Evolutionary conservation across 2,888 invertebrate species (phyloP), one percentile per base, ranked within the genome.

Genomic region (Ochropacha duplaris): DNA sequence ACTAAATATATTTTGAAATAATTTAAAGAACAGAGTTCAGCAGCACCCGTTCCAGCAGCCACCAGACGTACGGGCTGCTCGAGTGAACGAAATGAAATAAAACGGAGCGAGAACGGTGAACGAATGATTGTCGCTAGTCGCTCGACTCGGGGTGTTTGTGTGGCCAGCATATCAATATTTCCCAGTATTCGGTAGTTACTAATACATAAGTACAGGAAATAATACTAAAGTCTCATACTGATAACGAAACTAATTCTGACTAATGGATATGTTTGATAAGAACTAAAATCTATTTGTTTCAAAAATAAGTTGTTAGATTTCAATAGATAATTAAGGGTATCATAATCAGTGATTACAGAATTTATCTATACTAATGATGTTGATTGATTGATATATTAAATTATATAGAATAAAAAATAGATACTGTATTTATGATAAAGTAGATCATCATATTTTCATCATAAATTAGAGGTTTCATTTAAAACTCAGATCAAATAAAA

Each of bases 131-230:
- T n/a, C n/a, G n/a, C n/a, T n/a, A n/a, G n/a, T n/a, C n/a, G n/a
- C 69, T 65, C 66, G 78, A 73, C 75, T 78, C 74, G 82, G 90
- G 90, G 90, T 88, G 86, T 70, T 79, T 80, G 86, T 83, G 85
- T 83, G 75, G 74, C 72, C 51, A 66, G 66, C 34, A 49, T 28
- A n/a, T 36, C 9, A 54, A 55, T 57, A 60, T 61, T 74, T n/a
- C 44, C 44, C 9, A 44, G 16, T 19, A 19, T 6, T 36, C 36
- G 36, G 36, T 36, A 36, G 36, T 36, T n/a, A 3, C n/a, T n/a
- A 9, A 44, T 44, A 19, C 44, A 24, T 5, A n/a, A n/a, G 28
- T 28, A 31, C 12, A 44, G 44, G 44, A 19, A 44, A 44, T 44
- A 19, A 44, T 44, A 44, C 16, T 9, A 44, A 1, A 19, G 44